phyloP scores from a whole-genome alignment of 2,113 vertebrate genomes.

The Nanger granti region DNA sequence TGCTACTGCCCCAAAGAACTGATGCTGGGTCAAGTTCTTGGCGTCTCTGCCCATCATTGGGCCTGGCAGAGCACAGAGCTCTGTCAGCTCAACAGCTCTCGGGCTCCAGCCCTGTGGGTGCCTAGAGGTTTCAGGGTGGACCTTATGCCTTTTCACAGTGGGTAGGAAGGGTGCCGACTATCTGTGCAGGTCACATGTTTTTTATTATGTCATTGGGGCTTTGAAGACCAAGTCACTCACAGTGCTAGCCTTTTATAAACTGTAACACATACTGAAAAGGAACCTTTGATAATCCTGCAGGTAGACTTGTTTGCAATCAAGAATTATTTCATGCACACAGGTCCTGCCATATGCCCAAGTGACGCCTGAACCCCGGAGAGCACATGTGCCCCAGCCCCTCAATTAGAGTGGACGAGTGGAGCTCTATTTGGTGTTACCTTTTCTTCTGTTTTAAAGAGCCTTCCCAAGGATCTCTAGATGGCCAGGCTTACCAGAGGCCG shows the following conservation, averaged over 20 bases:
- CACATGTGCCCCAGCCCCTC: background rate
- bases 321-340: background rate
- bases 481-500: background rate
- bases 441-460: background rate
- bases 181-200: too few species aligned
- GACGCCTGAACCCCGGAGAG: background rate
- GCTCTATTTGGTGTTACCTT: background rate
- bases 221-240: background rate
- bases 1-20: slow-evolving; percentile 51
- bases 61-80: background rate
- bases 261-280: background rate
- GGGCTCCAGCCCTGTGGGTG: background rate
- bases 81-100: background rate
- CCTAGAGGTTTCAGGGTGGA: background rate
- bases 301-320: background rate
- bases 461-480: background rate
- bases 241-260: background rate
- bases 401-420: background rate
- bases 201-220: background rate
- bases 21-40: slow-evolving; percentile 55
- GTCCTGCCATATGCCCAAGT: background rate
- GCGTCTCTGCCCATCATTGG: background rate
- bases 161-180: background rate
- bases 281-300: background rate
- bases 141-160: background rate